phyloP scores from a whole-genome alignment of 2,113 vertebrate species.

The Hypomesus transpacificus region DNA sequence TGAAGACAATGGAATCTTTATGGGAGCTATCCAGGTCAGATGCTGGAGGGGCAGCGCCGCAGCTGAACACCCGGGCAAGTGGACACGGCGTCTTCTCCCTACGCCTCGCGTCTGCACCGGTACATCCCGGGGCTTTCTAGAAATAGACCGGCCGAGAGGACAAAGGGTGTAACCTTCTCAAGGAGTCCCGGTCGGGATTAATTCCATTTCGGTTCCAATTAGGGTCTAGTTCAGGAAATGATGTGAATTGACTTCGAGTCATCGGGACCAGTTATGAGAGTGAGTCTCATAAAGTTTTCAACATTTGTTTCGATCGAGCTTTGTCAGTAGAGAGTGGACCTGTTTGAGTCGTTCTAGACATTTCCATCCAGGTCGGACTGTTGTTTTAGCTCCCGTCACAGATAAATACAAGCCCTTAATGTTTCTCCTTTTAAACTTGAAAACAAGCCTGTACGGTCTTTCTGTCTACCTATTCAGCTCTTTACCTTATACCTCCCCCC shows the following conservation, averaged over 20 bases:
- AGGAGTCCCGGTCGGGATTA: neutral
- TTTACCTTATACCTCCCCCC: no score
- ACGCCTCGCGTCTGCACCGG: neutral
- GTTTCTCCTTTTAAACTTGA: no score
- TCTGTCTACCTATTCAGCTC: no score
- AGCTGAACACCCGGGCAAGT: neutral
- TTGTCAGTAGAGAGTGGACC: no score
- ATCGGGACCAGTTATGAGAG: no score
- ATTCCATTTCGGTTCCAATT: conserved; percentile 19
- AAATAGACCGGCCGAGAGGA: neutral
- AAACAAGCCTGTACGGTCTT: no score
- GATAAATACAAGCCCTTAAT: no score
- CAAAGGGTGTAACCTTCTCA: neutral
- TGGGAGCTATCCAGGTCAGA: neutral
- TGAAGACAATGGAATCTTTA: neutral
- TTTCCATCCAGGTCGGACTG: no score
- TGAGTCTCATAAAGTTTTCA: no score
- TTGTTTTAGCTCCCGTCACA: no score
- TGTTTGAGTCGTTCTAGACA: no score
- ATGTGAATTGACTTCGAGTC: neutral
- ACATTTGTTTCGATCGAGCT: no score
- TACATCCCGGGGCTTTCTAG: neutral
- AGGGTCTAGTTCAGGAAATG: neutral
- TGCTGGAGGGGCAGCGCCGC: neutral
- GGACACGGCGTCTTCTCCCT: neutral